A percentile compares a stretch with the other conserved stretches of the same genome.
Evolutionary conservation across 2,797 vertebrate species (phyloP).

Genomic region (Cryptoblepharus egeriae): DNA sequence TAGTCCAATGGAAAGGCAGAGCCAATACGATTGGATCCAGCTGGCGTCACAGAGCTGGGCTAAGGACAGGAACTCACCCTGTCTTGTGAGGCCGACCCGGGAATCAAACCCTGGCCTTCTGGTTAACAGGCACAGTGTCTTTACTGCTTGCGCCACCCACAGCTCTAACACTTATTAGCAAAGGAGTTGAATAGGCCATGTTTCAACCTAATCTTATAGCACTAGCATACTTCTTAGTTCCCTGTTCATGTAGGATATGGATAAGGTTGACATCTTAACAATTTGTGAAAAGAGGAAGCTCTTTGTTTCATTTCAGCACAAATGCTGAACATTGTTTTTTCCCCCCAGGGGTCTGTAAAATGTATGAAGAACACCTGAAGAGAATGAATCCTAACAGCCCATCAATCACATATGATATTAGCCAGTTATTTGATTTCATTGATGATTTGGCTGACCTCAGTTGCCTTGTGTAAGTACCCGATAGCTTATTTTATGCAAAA

Average conservation of each 20-base stretch:
- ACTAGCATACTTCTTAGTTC: background rate
- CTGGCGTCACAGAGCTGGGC: no score
- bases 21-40: no score
- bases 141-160: no score
- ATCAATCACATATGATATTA: constrained; percentile 98
- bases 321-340: background rate
- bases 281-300: background rate
- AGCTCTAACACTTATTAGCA: no score
- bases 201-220: background rate
- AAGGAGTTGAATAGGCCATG: background rate
- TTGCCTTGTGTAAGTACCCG: constrained; percentile 96
- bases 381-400: constrained; percentile 99
- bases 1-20: no score
- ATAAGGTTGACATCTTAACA: background rate
- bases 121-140: no score
- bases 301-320: accelerated
- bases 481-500: background rate
- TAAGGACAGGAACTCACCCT: no score
- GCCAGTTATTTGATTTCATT: constrained; percentile 98
- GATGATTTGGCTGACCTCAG: constrained; percentile 98
- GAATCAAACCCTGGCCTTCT: no score
- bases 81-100: no score
- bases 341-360: constrained; percentile 94
- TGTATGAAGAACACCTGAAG: constrained; percentile 99
- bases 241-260: background rate